These are phyloP conservation scores for Turdus rufiventris DNA, from an alignment of 2,113 vertebrate species.

Conservation along the genomic window DNA sequence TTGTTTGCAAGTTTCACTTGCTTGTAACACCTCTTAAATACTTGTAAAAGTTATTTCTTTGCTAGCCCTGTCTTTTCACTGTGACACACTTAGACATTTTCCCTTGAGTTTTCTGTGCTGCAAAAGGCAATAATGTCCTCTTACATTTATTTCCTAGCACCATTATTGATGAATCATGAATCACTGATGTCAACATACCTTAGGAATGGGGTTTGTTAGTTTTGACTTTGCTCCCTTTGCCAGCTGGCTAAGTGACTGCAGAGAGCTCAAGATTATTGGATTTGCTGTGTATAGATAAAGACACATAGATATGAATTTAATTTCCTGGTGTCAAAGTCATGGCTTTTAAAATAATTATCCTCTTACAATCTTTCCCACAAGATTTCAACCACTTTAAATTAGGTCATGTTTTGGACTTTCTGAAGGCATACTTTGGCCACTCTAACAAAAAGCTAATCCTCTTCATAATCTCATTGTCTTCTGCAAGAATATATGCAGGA, in stretches of 20 bases:
- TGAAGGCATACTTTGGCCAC: not conserved
- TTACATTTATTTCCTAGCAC: conserved; percentile 45
- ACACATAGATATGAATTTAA: conserved; percentile 66
- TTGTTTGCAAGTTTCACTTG: conserved; percentile 4
- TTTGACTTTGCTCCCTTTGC: conserved; percentile 48
- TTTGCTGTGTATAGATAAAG: conserved; percentile 63
- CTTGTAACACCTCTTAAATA: conserved; percentile 28
- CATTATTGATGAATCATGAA: conserved; percentile 56
- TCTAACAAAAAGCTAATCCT: conserved; percentile 26
- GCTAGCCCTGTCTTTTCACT: not conserved
- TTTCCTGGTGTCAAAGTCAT: conserved; percentile 65
- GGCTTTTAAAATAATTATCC: conserved; percentile 64
- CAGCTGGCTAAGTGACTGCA: conserved; percentile 62
- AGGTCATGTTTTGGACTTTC: conserved; percentile 58
- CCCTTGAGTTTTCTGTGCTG: conserved; percentile 11
- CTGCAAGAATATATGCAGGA: conserved; percentile 1
- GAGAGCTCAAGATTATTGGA: conserved; percentile 60
- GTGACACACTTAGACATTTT: conserved; percentile 13
- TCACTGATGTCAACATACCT: conserved; percentile 57
- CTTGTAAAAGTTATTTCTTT: conserved; percentile 30
- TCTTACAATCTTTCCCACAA: conserved; percentile 50
- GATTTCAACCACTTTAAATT: conserved; percentile 49
- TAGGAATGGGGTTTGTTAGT: conserved; percentile 47
- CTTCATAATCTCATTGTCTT: conserved; percentile 41
- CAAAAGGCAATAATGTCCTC: conserved; percentile 49